phyloP scores from a whole-genome alignment of 2,113 vertebrate genomes.

The Psophia crepitans region DNA sequence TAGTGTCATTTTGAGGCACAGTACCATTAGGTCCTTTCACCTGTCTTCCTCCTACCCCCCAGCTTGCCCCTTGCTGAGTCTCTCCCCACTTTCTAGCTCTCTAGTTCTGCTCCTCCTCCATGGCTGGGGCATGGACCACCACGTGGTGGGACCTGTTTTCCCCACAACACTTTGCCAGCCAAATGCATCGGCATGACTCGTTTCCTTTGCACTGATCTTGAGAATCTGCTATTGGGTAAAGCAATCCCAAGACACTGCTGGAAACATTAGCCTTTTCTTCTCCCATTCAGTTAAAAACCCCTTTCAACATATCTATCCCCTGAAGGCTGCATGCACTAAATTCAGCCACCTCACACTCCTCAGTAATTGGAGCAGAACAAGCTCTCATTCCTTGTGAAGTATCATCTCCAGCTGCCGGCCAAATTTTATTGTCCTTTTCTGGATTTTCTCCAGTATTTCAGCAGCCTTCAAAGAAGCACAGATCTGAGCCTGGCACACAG shows the following conservation, averaged over 20 bases:
- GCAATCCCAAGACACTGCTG: background rate
- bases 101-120: background rate
- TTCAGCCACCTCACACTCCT: background rate
- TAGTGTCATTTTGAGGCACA: background rate
- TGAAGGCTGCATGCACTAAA: background rate
- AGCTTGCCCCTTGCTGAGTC: background rate
- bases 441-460: background rate
- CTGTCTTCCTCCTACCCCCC: fast-evolving
- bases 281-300: background rate
- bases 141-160: fast-evolving
- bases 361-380: background rate
- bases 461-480: background rate
- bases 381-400: background rate
- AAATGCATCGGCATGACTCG: background rate
- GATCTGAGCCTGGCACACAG: background rate
- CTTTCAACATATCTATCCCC: background rate
- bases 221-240: background rate
- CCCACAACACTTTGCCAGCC: background rate
- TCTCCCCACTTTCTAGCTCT: background rate
- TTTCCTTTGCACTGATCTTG: background rate
- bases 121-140: background rate
- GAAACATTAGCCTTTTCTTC: background rate
- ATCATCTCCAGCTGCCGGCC: background rate
- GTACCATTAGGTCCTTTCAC: background rate
- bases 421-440: background rate